Evolutionary conservation across 2,888 invertebrate genomes (phyloP), one percentile per base, ranked within the genome.

Genomic region (Yponomeuta sedellus): DNA sequence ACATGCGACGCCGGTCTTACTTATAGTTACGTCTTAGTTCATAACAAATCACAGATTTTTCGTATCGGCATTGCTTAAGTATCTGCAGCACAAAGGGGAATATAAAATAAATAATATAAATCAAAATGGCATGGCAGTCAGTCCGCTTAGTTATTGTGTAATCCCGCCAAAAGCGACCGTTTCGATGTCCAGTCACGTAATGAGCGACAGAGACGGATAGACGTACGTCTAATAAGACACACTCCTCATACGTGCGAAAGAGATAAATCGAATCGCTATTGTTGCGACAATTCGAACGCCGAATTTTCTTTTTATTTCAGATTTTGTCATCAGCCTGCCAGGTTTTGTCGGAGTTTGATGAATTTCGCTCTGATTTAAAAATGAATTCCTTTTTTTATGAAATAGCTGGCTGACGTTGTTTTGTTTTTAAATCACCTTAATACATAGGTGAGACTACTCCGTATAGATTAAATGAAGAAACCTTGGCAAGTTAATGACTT

Each of bases 111-210:
- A 58, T 58, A 58, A 58, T 58, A 58, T 22, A 58, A 58, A 19
- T 58, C 22, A 58, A 58, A 22, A 58, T 58, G 20, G 58, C 58
- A 12, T 58, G 20, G 22, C 58, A 58, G 58, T 58, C 58, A 58
- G 58, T 22, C 20, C 58, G 44, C 44, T 52, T 52, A 12, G 44
- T 52, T 52, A 52, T 52, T 52, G 44, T 52, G 16, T 52, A 52
- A 52, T 52, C 44, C 44, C 44, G 44, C 19, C 58, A 8, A 22
- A 58, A 58, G 58, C 58, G 58, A 20, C 58, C 19, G 22, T 61
- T 61, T 61, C 25, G 16, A 88, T 86, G 88, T 82, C 82, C 82
- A 79, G 87, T 83, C 87, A 88, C 86, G 88, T 86, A 82, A 75
- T 66, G 72, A 70, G 69, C 58, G 69, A 72, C 65, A 61, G 74